Base-by-base conservation (phyloP, 2,113 vertebrate genomes). In the Triplophysa tibetana region DNA sequence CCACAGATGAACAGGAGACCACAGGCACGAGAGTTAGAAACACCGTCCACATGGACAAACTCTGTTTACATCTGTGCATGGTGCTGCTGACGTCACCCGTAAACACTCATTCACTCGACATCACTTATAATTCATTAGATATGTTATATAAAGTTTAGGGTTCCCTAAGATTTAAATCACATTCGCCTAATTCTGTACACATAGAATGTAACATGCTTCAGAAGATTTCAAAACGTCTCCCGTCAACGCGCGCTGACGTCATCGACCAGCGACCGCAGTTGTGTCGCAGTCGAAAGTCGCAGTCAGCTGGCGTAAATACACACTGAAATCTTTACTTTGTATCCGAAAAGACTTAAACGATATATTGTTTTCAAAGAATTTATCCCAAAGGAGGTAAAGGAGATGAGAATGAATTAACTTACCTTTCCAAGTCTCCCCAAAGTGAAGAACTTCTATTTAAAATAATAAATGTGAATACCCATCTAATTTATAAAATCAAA, bases 21-120 rank as follows among this genome's bases (percentile, higher is more conserved):
- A 56, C 65, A 45, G 21, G 14, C 0, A 89, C 70, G n/a, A n/a
- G 50, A 1, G 85, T 21, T 2, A 86, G 3, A 29, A 77, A 13
- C 7, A 45, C 41, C 48, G 16, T 56, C 75, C 70, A 70, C 45
- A 1, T 52, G 14, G 63, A 14, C 1, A 10, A 76, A 33, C 21
- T 16, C 8, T 21, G 45, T 48, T 62, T 63, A 75, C 60, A 75
- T 61, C 2, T 17, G 14, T 17, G 21, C 61, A 76, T 76, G 60
- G 43, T 64, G 41, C 45, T n/a, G 24, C 45, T 26, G 24, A 33
- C 17, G 74, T 33, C 74, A 29, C 10, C 9, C 9, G 12, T 1
- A 48, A 50, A 76, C 61, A 10, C 8, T 58, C 29, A 23, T 23
- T 74, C 38, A 45, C 38, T 26, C 19, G 60, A 74, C 21, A 43